These are phyloP conservation scores for Rachycentron canadum DNA, from an alignment of 2,797 vertebrate species.

Conservation along the genomic window DNA sequence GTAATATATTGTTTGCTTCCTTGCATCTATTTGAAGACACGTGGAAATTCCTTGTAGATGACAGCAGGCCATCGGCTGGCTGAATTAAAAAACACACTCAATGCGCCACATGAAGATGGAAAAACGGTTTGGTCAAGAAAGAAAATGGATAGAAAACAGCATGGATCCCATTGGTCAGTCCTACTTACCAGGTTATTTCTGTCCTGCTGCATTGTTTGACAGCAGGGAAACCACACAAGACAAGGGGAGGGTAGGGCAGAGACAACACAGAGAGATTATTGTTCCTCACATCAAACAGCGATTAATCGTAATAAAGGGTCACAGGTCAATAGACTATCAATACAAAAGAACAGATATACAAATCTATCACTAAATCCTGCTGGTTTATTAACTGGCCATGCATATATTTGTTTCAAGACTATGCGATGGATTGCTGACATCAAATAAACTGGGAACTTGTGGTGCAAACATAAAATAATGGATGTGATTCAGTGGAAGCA, in stretches of 20 bases:
- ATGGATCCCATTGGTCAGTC: slow-evolving; percentile 74
- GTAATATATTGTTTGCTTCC: neutral
- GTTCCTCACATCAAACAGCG: slow-evolving; percentile 75
- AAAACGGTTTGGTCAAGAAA: slow-evolving; percentile 50
- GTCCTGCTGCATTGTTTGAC: slow-evolving; percentile 95
- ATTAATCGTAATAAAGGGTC: slow-evolving; percentile 63
- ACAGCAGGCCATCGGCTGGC: slow-evolving; percentile 4
- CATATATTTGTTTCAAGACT: neutral
- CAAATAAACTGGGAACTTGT: slow-evolving; percentile 1
- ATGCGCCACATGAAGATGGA: slow-evolving; percentile 53
- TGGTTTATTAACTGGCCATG: neutral
- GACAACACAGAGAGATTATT: slow-evolving; percentile 87
- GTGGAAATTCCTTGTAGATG: neutral
- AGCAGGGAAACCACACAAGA: slow-evolving; percentile 87
- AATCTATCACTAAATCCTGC: slow-evolving; percentile 9
- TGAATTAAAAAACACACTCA: slow-evolving; percentile 47
- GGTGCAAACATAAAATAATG: neutral
- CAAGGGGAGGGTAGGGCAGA: slow-evolving; percentile 80
- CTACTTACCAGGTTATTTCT: slow-evolving; percentile 99
- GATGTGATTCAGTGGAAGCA: slow-evolving; percentile 34
- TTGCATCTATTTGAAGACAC: slow-evolving; percentile 10
- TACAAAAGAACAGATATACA: slow-evolving; percentile 23
- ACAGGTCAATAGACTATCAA: slow-evolving; percentile 47
- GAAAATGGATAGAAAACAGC: slow-evolving; percentile 30
- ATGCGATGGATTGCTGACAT: neutral